Evolutionary conservation across 2,888 invertebrate genomes (phyloP), one percentile per base, ranked within the genome.

Genomic region (Rhimphoctona megacephalus): DNA sequence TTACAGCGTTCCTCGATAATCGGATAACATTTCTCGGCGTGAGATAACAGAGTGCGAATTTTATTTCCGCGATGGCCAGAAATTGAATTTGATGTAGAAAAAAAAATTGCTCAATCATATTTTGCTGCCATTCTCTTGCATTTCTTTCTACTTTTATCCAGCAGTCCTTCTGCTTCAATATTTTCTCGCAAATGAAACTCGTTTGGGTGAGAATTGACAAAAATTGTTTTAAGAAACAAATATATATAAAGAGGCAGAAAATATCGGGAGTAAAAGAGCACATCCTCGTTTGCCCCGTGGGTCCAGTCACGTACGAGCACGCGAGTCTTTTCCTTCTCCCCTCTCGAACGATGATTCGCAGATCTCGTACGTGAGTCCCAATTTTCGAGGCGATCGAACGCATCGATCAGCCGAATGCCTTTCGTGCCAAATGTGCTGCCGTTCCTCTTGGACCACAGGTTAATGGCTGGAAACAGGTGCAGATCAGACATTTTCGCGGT

Each of bases 291-390:
- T 76, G 76, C 1, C 66, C 61, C 39, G 43, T 36, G 30, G 83
- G 46, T 43, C 78, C 61, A 81, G 77, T 83, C 74, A 86, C 86
- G 81, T 78, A 57, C 61, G 82, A 76, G 72, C 76, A 83, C 77
- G 81, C 72, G 85, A 80, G 67, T 64, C 61, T 74, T 25, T 77
- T 72, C 49, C 36, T 3, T 81, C 22, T 49, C 52, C 74, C 66
- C 46, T 54, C 46, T 61, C 17, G 61, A 33, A 17, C 67, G 78
- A 46, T 54, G 22, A 77, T 14, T 36, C 81, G 33, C 49, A 25
- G 72, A 73, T 70, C 64, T 57, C 66, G 78, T 85, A 88, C 88
- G 88, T 85, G 88, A 86, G 86, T 85, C 85, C 86, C 86, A 82
- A 85, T 88, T 88, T 85, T 76, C 72, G 81, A 79, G 67, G 36